Percentiles rank a stretch among this genome's conserved stretches.
These are phyloP conservation scores for Novumbra hubbsi DNA, from an alignment of 2,797 vertebrate genomes.

Conservation along the genomic window DNA sequence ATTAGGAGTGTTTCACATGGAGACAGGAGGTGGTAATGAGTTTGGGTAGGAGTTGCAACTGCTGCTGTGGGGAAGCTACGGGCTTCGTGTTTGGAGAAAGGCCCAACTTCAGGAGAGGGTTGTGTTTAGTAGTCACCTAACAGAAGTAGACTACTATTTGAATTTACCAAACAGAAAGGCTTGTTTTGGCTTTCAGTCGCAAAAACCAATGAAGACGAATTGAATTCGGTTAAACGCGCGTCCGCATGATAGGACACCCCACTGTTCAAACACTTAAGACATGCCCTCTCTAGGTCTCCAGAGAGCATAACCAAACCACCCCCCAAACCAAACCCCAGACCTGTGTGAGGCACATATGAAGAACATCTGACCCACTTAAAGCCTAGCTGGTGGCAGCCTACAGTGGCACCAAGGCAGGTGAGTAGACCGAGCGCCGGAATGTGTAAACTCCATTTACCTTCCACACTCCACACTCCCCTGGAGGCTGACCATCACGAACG, in stretches of 20 bases:
- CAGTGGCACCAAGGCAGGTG: not conserved
- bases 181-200: not conserved
- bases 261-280: not conserved
- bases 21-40: slow-evolving; percentile 40
- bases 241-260: not conserved
- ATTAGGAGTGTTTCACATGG: slow-evolving; percentile 62
- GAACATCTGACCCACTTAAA: slow-evolving; percentile 5
- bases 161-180: not conserved
- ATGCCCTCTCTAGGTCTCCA: not conserved
- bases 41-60: slow-evolving; percentile 1
- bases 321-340: not conserved
- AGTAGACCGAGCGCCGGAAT: too few species aligned
- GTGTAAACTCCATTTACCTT: too few species aligned
- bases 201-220: not conserved
- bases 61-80: slow-evolving; percentile 14
- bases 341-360: slow-evolving; percentile 2
- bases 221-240: not conserved
- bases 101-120: not conserved
- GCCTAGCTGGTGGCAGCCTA: not conserved
- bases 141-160: not conserved
- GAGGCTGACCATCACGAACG: too few species aligned
- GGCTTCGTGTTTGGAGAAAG: slow-evolving; percentile 15
- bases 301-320: not conserved
- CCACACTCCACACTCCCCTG: too few species aligned
- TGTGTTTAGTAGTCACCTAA: not conserved